Percentiles rank a stretch among this genome's conserved stretches.
These are phyloP conservation scores for Origma solitaria DNA, from an alignment of 2,113 vertebrate genomes.

Conservation along the genomic window DNA sequence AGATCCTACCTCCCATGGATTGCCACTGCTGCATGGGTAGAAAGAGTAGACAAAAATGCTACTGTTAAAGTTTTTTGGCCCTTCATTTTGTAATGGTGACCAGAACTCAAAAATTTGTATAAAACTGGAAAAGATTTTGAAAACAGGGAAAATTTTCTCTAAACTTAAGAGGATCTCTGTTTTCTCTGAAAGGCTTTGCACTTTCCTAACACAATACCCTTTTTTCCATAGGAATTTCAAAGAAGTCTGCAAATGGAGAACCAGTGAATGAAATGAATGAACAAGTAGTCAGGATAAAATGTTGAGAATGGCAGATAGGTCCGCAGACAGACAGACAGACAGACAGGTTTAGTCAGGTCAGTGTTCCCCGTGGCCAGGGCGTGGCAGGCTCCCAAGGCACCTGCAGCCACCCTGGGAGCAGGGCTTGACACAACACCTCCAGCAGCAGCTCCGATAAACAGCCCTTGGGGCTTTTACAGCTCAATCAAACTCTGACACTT, in stretches of 20 bases:
- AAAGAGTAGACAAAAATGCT: neutral
- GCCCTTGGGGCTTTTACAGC: neutral
- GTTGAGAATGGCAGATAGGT: neutral
- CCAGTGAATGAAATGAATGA: neutral
- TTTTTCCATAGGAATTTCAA: neutral
- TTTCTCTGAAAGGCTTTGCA: neutral
- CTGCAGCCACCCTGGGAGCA: neutral
- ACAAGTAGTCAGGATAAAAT: neutral
- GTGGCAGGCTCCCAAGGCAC: neutral
- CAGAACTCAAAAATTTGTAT: neutral
- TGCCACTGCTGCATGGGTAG: neutral
- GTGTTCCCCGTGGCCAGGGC: rapidly evolving
- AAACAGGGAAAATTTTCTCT: neutral
- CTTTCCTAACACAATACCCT: neutral
- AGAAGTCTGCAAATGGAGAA: neutral
- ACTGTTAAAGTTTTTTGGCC: neutral
- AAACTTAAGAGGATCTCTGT: neutral
- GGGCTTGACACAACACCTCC: neutral
- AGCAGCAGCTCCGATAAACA: rapidly evolving
- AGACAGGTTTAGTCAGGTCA: neutral
- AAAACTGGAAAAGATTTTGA: neutral
- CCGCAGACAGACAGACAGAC: neutral
- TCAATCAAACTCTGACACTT: neutral
- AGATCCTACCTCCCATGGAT: neutral
- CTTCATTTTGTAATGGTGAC: neutral